phyloP scores from a whole-genome alignment of 2,888 invertebrate species.

The Timema podura region DNA sequence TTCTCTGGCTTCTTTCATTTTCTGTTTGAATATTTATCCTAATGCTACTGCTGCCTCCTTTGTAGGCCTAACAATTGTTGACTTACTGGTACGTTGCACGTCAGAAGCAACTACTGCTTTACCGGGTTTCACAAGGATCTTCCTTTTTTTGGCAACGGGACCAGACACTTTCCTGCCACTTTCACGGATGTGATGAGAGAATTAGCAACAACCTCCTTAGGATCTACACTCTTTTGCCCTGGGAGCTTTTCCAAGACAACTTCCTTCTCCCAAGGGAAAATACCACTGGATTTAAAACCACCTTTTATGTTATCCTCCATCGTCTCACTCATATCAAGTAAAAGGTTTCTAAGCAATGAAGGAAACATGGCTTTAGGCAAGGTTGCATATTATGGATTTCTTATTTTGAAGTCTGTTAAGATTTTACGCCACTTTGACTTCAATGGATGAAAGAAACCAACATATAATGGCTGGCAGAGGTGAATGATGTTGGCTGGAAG shows the following conservation, averaged over 20 bases:
- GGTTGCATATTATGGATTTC: background rate
- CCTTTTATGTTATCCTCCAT: background rate
- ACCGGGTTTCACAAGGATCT: background rate
- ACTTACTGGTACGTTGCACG: background rate
- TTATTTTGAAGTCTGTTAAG: background rate
- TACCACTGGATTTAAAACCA: slow-evolving; percentile 6
- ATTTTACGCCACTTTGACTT: background rate
- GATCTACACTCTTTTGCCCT: background rate
- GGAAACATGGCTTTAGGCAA: background rate
- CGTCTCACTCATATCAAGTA: background rate
- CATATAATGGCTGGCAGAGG: background rate
- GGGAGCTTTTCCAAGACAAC: background rate
- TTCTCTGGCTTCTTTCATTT: background rate
- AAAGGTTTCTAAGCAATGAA: background rate
- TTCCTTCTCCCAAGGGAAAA: background rate
- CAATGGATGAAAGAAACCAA: background rate
- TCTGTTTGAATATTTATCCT: background rate
- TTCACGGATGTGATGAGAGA: background rate
- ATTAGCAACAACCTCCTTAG: background rate
- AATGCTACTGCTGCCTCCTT: background rate
- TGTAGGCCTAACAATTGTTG: background rate
- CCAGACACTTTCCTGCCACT: background rate
- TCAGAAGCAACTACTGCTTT: slow-evolving; percentile 1
- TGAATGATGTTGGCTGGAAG: background rate
- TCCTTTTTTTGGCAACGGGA: background rate